Evolutionary conservation across 2,888 invertebrate genomes (phyloP).

Genomic region (Serripes groenlandicus): DNA sequence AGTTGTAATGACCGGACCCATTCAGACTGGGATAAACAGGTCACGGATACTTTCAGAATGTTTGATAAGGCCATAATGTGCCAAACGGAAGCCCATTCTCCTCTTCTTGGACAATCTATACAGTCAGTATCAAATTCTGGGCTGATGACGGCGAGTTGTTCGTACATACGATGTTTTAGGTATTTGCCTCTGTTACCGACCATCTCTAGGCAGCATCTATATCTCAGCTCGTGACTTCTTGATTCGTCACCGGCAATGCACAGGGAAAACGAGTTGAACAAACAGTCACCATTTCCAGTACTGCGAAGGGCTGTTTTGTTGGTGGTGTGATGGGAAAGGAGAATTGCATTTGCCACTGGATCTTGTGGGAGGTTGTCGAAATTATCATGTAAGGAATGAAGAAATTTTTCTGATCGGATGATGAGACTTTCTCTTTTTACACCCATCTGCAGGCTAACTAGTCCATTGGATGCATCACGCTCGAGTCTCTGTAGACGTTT

Average conservation of each 20-base stretch:
- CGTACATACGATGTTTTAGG: background rate
- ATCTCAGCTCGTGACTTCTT: slow-evolving; percentile 29
- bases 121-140: slow-evolving; percentile 13
- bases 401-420: too few species aligned
- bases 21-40: too few species aligned
- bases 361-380: slow-evolving; percentile 39
- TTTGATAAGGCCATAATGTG: slow-evolving; percentile 34
- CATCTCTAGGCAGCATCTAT: slow-evolving; percentile 35
- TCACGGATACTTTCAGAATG: slow-evolving; percentile 25
- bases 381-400: too few species aligned
- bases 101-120: slow-evolving; percentile 16
- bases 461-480: too few species aligned
- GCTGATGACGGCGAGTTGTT: background rate
- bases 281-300: slow-evolving; percentile 37
- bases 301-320: slow-evolving; percentile 9
- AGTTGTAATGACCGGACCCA: too few species aligned
- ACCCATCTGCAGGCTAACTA: too few species aligned
- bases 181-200: slow-evolving; percentile 19
- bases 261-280: slow-evolving; percentile 39
- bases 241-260: slow-evolving; percentile 28
- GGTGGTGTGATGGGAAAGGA: slow-evolving; percentile 15
- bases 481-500: too few species aligned
- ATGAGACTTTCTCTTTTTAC: too few species aligned
- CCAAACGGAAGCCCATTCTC: slow-evolving; percentile 18
- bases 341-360: slow-evolving; percentile 7